Evolutionary conservation across 2,888 invertebrate genomes (phyloP).

Genomic region (Drosophila heteroneura): DNA sequence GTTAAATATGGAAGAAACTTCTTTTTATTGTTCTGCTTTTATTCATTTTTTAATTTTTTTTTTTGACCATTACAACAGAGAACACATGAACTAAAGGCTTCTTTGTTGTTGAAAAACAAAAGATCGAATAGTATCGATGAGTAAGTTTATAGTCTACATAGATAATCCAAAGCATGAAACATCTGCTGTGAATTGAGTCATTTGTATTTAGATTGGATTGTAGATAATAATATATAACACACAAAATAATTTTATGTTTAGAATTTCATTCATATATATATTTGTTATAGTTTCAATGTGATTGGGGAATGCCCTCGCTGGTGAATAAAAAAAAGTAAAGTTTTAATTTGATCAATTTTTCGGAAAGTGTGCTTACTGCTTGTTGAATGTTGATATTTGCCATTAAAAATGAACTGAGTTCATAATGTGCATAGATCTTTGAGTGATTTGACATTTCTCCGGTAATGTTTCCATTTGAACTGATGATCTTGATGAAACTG

Average conservation of each 20-base stretch:
- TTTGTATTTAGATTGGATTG: background rate
- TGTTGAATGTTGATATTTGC: background rate
- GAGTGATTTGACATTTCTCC: background rate
- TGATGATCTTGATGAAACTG: background rate
- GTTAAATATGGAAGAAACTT: constrained; percentile 69
- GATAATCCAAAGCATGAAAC: background rate
- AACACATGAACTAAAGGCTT: constrained; percentile 38
- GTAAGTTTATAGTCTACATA: background rate
- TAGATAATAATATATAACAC: background rate
- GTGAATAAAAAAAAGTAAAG: background rate
- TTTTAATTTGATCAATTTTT: background rate
- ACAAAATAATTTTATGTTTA: too few species aligned
- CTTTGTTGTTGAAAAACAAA: constrained; percentile 37
- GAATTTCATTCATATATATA: too few species aligned
- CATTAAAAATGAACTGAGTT: background rate
- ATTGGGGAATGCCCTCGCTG: background rate
- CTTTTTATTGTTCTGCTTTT: constrained; percentile 50
- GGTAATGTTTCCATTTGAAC: fast-evolving
- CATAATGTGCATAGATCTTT: background rate
- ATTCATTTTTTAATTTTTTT: constrained; percentile 1
- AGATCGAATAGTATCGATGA: background rate
- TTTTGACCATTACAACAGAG: background rate
- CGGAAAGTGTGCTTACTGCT: background rate
- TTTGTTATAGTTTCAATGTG: background rate
- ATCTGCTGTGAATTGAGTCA: background rate